These are phyloP conservation scores for Zingel zingel DNA, from an alignment of 2,113 vertebrate genomes.

Conservation along the genomic window DNA sequence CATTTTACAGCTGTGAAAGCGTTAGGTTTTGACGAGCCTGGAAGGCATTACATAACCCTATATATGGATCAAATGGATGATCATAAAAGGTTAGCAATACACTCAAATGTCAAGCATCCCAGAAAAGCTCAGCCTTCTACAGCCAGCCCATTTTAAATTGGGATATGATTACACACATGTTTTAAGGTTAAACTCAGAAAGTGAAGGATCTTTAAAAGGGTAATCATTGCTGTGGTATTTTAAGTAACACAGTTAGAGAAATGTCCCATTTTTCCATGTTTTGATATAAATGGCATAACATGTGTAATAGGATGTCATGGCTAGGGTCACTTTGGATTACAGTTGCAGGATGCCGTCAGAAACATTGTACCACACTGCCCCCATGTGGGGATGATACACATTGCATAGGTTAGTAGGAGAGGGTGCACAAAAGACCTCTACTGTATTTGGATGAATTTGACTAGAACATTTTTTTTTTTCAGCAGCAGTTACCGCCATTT, in stretches of 20 bases:
- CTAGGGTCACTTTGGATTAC: constrained; percentile 77
- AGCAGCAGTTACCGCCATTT: background rate
- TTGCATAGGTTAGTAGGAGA: constrained; percentile 6
- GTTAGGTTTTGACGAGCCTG: constrained; percentile 4
- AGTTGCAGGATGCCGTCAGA: constrained; percentile 17
- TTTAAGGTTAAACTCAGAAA: constrained; percentile 57
- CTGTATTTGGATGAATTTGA: background rate
- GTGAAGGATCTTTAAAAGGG: constrained; percentile 68
- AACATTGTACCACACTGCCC: constrained; percentile 73
- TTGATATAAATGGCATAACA: constrained; percentile 71
- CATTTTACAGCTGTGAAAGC: constrained; percentile 3
- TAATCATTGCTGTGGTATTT: constrained; percentile 76
- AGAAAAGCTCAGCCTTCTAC: constrained; percentile 25
- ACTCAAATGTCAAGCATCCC: constrained; percentile 66
- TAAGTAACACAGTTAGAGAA: constrained; percentile 74
- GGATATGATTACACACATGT: constrained; percentile 44
- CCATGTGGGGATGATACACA: constrained; percentile 57
- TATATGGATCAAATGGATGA: constrained; percentile 19
- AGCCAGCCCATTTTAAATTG: constrained; percentile 37
- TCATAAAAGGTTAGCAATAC: constrained; percentile 24
- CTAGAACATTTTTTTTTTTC: background rate
- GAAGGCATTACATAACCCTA: constrained; percentile 4
- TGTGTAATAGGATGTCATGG: constrained; percentile 78
- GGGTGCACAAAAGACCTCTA: background rate
- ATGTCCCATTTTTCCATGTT: constrained; percentile 67